Evolutionary conservation across 2,113 vertebrate species (phyloP).

Genomic region (Amphiprion ocellaris): DNA sequence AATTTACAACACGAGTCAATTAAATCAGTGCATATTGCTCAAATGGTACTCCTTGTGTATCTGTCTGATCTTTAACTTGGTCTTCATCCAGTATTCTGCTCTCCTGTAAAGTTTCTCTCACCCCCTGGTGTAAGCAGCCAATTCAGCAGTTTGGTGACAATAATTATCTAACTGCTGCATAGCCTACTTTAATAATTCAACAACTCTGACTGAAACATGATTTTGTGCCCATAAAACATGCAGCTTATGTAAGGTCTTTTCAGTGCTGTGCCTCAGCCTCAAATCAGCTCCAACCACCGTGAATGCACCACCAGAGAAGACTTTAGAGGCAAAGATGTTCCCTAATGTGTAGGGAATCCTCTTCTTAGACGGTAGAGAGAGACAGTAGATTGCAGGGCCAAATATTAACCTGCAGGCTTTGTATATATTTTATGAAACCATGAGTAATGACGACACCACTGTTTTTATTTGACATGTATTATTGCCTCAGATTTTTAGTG

Average conservation of each 20-base stretch:
- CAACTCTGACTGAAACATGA: slow-evolving; percentile 1
- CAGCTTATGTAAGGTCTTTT: neutral
- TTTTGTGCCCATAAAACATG: neutral
- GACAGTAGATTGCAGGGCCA: neutral
- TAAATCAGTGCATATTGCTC: neutral
- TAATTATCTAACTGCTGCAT: neutral
- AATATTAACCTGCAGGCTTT: no score
- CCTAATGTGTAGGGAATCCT: neutral
- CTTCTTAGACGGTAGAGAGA: neutral
- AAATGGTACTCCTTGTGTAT: neutral
- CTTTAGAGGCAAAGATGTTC: neutral
- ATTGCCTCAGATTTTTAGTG: slow-evolving; percentile 9
- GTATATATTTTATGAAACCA: neutral
- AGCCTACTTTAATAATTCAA: slow-evolving; percentile 1
- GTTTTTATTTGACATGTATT: slow-evolving; percentile 4
- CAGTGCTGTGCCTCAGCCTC: neutral
- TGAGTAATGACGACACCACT: neutral
- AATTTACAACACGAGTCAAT: neutral
- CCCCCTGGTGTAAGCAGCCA: no score
- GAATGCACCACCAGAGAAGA: neutral
- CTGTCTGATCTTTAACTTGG: neutral
- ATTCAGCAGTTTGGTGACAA: neutral
- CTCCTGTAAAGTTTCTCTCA: no score
- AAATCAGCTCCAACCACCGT: neutral
- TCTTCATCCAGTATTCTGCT: neutral